These are phyloP conservation scores for Bos javanicus DNA, from an alignment of 2,113 vertebrate species.

Conservation along the genomic window DNA sequence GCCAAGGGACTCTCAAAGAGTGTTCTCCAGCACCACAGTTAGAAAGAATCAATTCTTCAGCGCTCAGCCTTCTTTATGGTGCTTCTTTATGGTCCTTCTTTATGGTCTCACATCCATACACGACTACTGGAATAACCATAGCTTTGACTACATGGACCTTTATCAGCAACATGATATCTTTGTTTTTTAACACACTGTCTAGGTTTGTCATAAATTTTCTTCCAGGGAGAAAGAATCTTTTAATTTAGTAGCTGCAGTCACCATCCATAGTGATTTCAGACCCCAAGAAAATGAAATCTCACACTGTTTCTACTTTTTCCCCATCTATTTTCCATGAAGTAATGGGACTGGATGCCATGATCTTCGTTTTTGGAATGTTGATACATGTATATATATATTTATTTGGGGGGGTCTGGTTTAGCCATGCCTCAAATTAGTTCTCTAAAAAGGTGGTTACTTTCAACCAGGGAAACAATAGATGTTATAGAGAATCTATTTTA, in stretches of 20 bases:
- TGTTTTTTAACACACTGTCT: not conserved
- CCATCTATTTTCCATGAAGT: not conserved
- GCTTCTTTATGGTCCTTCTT: not conserved
- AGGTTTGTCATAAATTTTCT: not conserved
- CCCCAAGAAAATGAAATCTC: not conserved
- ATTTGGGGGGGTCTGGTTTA: not conserved
- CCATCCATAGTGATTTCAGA: not conserved
- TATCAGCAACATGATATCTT: not conserved
- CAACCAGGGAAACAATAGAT: too few species aligned
- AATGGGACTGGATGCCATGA: not conserved
- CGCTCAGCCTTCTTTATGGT: not conserved
- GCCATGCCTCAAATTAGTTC: not conserved
- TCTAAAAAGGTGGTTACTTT: not conserved
- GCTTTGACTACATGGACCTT: not conserved
- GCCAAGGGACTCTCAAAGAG: not conserved
- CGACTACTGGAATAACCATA: not conserved
- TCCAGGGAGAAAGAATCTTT: not conserved
- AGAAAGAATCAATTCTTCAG: not conserved
- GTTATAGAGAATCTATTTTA: not conserved
- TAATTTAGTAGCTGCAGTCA: not conserved
- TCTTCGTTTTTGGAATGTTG: fast-evolving
- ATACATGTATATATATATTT: not conserved
- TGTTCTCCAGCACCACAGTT: not conserved
- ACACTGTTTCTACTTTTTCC: not conserved
- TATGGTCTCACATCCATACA: not conserved